Conservation (phyloP, 2,888 invertebrate genomes). For the Pyrgus malvae region DNA sequence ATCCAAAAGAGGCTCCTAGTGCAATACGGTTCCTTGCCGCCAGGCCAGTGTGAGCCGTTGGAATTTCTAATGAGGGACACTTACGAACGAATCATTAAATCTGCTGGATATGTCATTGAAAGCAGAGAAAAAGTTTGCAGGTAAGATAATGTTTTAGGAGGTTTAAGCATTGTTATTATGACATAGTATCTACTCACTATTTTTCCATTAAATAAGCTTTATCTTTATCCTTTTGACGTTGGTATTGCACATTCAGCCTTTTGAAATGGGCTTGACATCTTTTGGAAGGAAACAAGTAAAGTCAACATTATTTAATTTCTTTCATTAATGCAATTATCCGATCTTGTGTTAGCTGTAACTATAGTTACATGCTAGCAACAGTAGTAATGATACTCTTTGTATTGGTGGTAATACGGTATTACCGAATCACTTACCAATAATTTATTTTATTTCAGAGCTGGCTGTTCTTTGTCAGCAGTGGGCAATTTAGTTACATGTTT, state of each 20-base stretch:
- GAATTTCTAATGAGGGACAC: constrained; percentile 88
- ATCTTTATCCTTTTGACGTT: no score
- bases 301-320: no score
- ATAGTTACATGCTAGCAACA: no score
- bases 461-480: constrained; percentile 53
- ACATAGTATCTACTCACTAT: background rate
- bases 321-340: no score
- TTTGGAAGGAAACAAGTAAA: no score
- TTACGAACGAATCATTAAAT: constrained; percentile 80
- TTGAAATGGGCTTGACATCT: no score
- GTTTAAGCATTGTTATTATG: background rate
- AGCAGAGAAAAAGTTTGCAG: constrained; percentile 59
- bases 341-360: no score
- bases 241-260: no score
- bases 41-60: constrained; percentile 86
- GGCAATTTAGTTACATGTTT: constrained; percentile 57
- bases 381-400: no score
- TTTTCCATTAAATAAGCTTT: no score
- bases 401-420: no score
- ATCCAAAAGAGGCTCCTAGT: constrained; percentile 89
- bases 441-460: constrained; percentile 64
- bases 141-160: constrained; percentile 38
- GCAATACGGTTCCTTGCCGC: constrained; percentile 90
- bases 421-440: no score
- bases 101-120: constrained; percentile 71